phyloP scores from a whole-genome alignment of 2,797 vertebrate species.

The Lutjanus campechanus region DNA sequence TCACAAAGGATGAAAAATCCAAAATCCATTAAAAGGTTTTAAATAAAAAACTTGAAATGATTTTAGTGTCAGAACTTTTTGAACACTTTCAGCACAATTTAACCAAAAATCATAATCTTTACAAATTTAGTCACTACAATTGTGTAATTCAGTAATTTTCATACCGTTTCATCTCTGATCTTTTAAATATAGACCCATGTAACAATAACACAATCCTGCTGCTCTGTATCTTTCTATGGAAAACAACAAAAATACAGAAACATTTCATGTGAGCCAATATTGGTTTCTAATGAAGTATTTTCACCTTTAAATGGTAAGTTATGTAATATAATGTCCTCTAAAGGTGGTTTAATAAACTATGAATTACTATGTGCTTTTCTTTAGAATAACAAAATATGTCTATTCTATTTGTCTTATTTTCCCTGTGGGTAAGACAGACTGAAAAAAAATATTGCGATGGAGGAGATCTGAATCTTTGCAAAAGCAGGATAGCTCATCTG shows the following conservation, averaged over 20 bases:
- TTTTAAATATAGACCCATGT: too few species aligned
- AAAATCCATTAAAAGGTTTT: too few species aligned
- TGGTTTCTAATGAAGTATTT: neutral
- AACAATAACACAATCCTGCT: neutral
- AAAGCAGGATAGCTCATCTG: constrained; percentile 20
- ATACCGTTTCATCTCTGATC: too few species aligned
- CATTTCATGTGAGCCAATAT: neutral
- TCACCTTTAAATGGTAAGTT: neutral
- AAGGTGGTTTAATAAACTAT: neutral
- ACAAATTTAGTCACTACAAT: too few species aligned
- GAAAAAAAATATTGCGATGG: neutral
- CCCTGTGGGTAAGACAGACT: neutral
- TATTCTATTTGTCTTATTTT: neutral
- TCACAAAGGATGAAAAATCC: too few species aligned
- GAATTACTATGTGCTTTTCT: neutral
- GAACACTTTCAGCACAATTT: too few species aligned
- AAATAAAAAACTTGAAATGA: too few species aligned
- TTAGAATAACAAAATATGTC: neutral
- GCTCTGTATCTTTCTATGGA: neutral
- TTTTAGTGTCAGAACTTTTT: too few species aligned
- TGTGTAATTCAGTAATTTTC: too few species aligned
- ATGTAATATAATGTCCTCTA: neutral
- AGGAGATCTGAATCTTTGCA: neutral
- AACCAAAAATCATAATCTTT: too few species aligned
- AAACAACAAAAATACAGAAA: neutral